Evolutionary conservation across 30 jellyfish, hydroid and myxozoan species (phyloP), one percentile per base, ranked within the genome.

Genomic region (Clytia hemisphaerica): DNA sequence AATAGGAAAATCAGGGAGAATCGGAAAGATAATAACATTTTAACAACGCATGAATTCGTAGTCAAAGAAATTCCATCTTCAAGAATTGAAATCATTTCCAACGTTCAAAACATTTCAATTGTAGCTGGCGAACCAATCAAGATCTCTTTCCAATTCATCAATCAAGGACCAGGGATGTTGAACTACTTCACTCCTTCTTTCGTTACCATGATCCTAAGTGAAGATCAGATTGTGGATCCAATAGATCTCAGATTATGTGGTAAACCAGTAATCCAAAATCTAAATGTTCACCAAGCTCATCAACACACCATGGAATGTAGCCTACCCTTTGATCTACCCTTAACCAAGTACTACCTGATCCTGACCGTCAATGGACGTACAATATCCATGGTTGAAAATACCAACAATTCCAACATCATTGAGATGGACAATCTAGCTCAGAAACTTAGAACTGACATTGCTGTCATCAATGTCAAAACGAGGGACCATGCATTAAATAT

Each of bases 371-470:
- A 66, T 22, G 55, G 78, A 26, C 21, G 19, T 26, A 22, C 19
- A 19, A 44, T 66, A n/a, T 40, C 32, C 15, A 44, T 12, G 44
- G 72, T 2, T 6, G 28, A 42, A 9, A 10, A 37, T 3, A 12
- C 28, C n/a, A 40, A 66, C 28, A 34, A 61, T 35, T 18, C 16
- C 27, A 3, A 28, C 4, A 40, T 12, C 71, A 66, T 66, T 22
- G 45, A 29, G 25, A 37, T 48, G 4, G 21, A 30, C 4, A 16
- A 27, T 37, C 61, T 70, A 18, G 77, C 37, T 2, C 2, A 58
- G 18, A 24, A 30, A 10, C 4, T 70, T 27, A 35, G 80, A 46
- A 18, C 77, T n/a, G 82, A 70, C 34, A 27, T 70, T 50, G 79
- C 82, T 1, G 82, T 70, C 12, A n/a, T 15, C 7, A 27, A 24